phyloP scores from a whole-genome alignment of 2,797 vertebrate genomes.

The Sebastiscus tertius region DNA sequence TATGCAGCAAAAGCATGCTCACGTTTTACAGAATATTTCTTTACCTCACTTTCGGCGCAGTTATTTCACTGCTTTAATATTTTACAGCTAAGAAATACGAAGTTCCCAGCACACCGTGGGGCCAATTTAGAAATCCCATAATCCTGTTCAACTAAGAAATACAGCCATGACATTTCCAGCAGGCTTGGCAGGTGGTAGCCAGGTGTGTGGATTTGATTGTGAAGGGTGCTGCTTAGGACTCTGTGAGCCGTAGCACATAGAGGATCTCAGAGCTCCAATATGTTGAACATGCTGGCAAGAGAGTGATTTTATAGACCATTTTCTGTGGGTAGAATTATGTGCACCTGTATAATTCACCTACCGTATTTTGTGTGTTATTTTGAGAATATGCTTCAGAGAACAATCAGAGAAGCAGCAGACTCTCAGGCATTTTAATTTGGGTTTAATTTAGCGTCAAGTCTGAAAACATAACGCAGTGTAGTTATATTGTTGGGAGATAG shows the following conservation, averaged over 20 bases:
- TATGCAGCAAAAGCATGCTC: neutral
- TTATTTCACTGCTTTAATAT: conserved; percentile 14
- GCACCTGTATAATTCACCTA: neutral
- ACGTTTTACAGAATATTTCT: neutral
- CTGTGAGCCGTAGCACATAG: neutral
- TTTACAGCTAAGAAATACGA: conserved; percentile 17
- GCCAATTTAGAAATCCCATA: conserved; percentile 85
- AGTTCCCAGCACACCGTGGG: conserved; percentile 42
- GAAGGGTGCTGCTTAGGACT: conserved; percentile 8
- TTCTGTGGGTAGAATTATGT: neutral
- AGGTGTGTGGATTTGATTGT: conserved; percentile 66
- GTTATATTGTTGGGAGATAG: neutral
- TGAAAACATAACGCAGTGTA: neutral
- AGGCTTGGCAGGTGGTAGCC: conserved; percentile 63
- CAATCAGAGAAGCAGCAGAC: neutral
- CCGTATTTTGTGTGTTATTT: neutral
- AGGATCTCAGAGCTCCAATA: conserved; percentile 11
- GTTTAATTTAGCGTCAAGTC: neutral
- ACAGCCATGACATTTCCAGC: conserved; percentile 66
- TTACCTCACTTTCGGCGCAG: neutral
- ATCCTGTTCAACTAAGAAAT: conserved; percentile 74
- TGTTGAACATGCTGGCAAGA: conserved; percentile 18
- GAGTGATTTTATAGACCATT: conserved; percentile 8
- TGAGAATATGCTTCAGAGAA: neutral
- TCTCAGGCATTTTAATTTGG: neutral